phyloP scores from a whole-genome alignment of 1,140 invertebrate species.

The Apolygus lucorum region DNA sequence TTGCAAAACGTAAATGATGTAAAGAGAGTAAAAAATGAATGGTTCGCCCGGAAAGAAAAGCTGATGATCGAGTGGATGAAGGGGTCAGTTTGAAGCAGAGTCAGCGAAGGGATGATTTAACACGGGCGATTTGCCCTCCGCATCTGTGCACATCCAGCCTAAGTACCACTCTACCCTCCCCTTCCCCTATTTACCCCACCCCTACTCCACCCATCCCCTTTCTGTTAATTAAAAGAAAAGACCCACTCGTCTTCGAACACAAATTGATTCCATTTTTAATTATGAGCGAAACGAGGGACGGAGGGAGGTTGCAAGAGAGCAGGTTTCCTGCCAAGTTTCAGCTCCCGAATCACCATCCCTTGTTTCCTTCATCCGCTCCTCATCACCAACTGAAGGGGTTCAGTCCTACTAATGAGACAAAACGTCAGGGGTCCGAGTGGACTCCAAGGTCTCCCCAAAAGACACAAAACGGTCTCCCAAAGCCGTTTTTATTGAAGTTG shows the following conservation, averaged over 20 bases:
- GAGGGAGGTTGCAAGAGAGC: neutral
- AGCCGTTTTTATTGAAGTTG: slow-evolving; percentile 19
- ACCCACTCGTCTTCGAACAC: slow-evolving; percentile 19
- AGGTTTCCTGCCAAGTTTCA: slow-evolving; percentile 2
- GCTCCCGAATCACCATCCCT: neutral
- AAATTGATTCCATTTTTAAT: slow-evolving; percentile 32
- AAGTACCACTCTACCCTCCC: too few species aligned
- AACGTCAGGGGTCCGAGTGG: neutral
- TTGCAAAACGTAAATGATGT: neutral
- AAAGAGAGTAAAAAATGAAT: neutral
- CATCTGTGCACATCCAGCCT: slow-evolving; percentile 14
- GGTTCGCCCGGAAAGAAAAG: slow-evolving; percentile 11
- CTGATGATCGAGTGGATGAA: slow-evolving; percentile 2
- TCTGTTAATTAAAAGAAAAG: slow-evolving; percentile 28
- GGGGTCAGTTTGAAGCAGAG: slow-evolving; percentile 7
- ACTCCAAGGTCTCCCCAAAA: too few species aligned
- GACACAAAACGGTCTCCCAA: too few species aligned
- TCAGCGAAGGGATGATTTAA: slow-evolving; percentile 23
- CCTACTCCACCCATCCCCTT: neutral
- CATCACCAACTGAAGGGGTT: slow-evolving; percentile 16
- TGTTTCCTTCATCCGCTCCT: neutral
- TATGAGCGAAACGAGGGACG: slow-evolving; percentile 20
- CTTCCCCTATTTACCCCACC: neutral
- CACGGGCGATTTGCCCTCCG: neutral
- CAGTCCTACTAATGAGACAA: neutral